Percentiles rank a stretch among this genome's conserved stretches.
phyloP scores from a whole-genome alignment of 92 coral and sea anemone genomes.

The Pocillopora grandis region DNA sequence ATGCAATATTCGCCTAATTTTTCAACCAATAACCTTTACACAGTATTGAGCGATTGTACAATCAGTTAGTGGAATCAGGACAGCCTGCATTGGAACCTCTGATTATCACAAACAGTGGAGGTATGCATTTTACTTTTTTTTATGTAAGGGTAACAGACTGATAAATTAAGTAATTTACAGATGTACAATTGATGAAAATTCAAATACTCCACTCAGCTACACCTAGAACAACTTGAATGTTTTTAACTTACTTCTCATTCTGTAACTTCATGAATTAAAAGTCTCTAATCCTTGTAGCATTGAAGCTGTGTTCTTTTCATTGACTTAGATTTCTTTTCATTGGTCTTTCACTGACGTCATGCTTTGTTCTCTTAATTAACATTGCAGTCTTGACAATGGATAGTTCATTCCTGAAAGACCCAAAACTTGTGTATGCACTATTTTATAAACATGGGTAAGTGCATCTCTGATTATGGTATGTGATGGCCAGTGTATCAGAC shows the following conservation, averaged over 20 bases:
- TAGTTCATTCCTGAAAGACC: slow-evolving; percentile 74
- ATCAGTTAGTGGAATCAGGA: slow-evolving; percentile 87
- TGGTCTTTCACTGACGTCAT: no score
- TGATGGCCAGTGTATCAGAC: not conserved
- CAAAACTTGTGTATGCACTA: slow-evolving; percentile 86
- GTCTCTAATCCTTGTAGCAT: no score
- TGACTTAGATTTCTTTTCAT: no score
- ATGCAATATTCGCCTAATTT: not conserved
- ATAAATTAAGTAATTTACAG: not conserved
- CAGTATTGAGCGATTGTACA: slow-evolving; percentile 93
- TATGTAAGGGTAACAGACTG: not conserved
- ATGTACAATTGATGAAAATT: not conserved
- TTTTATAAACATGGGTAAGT: slow-evolving; percentile 97
- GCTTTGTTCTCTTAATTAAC: no score
- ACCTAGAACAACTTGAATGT: no score
- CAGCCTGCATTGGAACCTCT: slow-evolving; percentile 98
- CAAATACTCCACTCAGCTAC: no score
- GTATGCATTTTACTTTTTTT: slow-evolving; percentile 38
- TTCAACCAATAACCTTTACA: not conserved
- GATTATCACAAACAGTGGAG: slow-evolving; percentile 76
- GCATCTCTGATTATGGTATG: not conserved
- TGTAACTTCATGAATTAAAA: no score
- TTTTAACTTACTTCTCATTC: no score
- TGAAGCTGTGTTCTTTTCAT: no score
- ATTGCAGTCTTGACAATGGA: slow-evolving; percentile 79